Evolutionary conservation across 1,140 invertebrate species (phyloP).

Genomic region (Nephila pilipes): DNA sequence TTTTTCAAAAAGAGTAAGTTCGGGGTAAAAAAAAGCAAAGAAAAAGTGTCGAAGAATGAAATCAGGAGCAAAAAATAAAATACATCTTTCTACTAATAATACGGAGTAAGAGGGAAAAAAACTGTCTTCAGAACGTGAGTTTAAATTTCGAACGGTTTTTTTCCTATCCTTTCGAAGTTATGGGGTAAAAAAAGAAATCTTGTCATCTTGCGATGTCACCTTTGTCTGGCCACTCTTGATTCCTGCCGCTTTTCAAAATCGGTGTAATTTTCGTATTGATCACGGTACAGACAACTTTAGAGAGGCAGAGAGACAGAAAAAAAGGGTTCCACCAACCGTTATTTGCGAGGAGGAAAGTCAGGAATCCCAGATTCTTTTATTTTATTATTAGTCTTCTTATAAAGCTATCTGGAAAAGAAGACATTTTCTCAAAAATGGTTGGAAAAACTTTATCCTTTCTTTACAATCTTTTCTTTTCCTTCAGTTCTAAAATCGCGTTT

Average conservation of each 20-base stretch:
- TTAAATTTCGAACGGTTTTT: slow-evolving; percentile 58
- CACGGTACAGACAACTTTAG: slow-evolving; percentile 62
- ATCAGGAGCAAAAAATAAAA: slow-evolving; percentile 29
- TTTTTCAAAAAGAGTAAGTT: not conserved
- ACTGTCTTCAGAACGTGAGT: slow-evolving; percentile 57
- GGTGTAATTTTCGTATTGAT: slow-evolving; percentile 73
- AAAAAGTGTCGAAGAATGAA: not conserved
- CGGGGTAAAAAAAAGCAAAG: not conserved
- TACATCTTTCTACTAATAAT: slow-evolving; percentile 45
- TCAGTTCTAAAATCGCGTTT: not conserved
- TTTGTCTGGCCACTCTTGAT: slow-evolving; percentile 38
- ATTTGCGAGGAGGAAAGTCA: slow-evolving; percentile 41
- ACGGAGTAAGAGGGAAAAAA: not conserved
- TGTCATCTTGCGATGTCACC: slow-evolving; percentile 38
- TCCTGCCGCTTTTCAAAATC: slow-evolving; percentile 56
- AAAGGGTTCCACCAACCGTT: slow-evolving; percentile 38
- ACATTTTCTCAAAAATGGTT: slow-evolving; percentile 49
- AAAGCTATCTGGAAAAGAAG: slow-evolving; percentile 26
- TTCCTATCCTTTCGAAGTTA: slow-evolving; percentile 25
- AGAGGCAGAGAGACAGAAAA: not conserved
- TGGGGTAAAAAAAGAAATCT: slow-evolving; percentile 33
- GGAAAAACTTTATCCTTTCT: slow-evolving; percentile 35
- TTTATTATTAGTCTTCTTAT: slow-evolving; percentile 55
- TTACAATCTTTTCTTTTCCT: not conserved
- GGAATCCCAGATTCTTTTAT: slow-evolving; percentile 37